These are phyloP conservation scores for Unio delphinus DNA, from an alignment of 2,888 invertebrate genomes.

Conservation along the genomic window DNA sequence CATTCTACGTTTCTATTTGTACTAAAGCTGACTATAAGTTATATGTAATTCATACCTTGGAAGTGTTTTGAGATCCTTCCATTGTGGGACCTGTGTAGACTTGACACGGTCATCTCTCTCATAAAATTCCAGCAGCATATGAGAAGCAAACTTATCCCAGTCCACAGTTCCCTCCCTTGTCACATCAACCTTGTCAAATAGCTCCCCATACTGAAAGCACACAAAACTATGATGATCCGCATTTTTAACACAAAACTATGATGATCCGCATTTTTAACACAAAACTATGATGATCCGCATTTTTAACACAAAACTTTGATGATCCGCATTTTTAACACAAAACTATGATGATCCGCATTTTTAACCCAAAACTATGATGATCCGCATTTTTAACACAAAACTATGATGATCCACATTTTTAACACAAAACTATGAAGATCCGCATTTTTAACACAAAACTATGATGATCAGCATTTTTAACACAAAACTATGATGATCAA, in stretches of 20 bases:
- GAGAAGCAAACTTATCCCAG: conserved; percentile 71
- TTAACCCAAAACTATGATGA: too few relatives aligned
- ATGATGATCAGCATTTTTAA: too few relatives aligned
- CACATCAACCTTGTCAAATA: conserved; percentile 71
- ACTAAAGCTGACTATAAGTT: not conserved
- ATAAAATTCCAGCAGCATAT: conserved; percentile 70
- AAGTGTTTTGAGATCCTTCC: conserved; percentile 68
- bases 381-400: too few relatives aligned
- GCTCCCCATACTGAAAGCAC: conserved; percentile 63
- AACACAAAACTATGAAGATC: too few relatives aligned
- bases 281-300: too few relatives aligned
- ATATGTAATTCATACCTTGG: conserved; percentile 54
- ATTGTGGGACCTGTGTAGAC: conserved; percentile 70
- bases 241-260: too few relatives aligned
- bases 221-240: not conserved
- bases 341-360: too few relatives aligned
- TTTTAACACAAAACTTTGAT: too few relatives aligned
- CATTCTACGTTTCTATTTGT: not conserved
- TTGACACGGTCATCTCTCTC: conserved; percentile 70
- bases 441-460: too few relatives aligned
- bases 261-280: too few relatives aligned
- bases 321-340: too few relatives aligned
- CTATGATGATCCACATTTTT: too few relatives aligned
- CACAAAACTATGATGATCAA: not conserved
- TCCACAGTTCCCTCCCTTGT: conserved; percentile 68